phyloP scores from a whole-genome alignment of 2,888 invertebrate genomes.

The Pristionchus fissidentatus region DNA sequence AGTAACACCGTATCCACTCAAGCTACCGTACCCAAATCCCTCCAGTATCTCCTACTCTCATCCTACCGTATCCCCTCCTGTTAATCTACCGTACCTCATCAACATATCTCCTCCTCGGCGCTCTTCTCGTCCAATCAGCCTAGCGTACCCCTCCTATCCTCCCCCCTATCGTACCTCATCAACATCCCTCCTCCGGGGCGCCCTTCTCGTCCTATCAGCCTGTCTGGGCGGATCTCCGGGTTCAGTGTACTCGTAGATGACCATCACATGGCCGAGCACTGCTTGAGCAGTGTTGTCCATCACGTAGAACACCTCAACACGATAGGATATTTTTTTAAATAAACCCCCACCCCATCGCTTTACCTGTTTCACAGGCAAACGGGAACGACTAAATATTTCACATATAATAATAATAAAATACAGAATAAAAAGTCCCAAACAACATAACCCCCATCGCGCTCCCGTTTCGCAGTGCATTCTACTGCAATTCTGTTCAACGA shows the following conservation, averaged over 20 bases:
- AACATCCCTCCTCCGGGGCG: conserved; percentile 8
- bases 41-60: too few relatives aligned
- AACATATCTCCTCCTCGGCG: neutral
- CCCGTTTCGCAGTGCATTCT: too few relatives aligned
- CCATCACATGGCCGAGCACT: conserved; percentile 58
- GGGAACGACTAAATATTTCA: too few relatives aligned
- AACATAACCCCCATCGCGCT: too few relatives aligned
- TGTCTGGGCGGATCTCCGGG: conserved; percentile 58
- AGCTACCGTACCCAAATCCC: too few relatives aligned
- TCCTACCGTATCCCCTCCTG: neutral
- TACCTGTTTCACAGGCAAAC: too few relatives aligned
- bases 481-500: neutral
- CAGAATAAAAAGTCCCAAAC: too few relatives aligned
- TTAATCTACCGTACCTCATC: neutral
- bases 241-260: conserved; percentile 62
- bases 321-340: too few relatives aligned
- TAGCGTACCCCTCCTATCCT: neutral
- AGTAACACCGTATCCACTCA: neutral
- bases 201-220: neutral
- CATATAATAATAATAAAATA: too few relatives aligned
- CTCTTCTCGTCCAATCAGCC: neutral
- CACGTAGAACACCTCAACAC: conserved; percentile 60
- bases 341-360: too few relatives aligned
- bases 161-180: neutral
- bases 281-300: conserved; percentile 54